Percentiles rank a stretch among this genome's conserved stretches.
phyloP scores from a whole-genome alignment of 2,797 vertebrate species.

The Danio aesculapii region DNA sequence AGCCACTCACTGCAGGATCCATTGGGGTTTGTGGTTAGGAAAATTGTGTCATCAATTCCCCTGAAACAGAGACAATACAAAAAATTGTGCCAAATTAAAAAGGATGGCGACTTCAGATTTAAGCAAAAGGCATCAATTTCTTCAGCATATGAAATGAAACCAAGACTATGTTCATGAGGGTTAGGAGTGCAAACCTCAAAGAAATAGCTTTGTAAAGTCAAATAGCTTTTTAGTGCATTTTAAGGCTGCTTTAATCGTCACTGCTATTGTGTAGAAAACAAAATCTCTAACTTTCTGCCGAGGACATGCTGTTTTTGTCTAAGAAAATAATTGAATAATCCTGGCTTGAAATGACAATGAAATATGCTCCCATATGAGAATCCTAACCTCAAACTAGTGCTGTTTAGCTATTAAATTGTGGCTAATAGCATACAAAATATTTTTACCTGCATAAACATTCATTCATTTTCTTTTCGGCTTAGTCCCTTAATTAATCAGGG shows the following conservation, averaged over 20 bases:
- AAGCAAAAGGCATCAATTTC: background rate
- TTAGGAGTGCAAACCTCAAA: background rate
- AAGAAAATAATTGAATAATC: background rate
- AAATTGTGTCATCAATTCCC: slow-evolving; percentile 84
- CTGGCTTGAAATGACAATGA: background rate
- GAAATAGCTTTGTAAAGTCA: background rate
- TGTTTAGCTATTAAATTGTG: too few species aligned
- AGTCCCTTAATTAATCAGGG: too few species aligned
- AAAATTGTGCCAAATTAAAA: too few species aligned
- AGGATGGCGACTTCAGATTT: background rate
- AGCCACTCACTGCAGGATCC: slow-evolving; percentile 92
- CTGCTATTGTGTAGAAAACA: background rate
- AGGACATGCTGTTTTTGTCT: slow-evolving; percentile 7
- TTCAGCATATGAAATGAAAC: background rate
- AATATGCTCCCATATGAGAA: background rate
- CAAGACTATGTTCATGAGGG: background rate
- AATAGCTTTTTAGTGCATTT: background rate
- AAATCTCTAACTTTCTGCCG: background rate
- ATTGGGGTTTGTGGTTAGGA: slow-evolving; percentile 86
- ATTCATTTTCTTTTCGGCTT: too few species aligned
- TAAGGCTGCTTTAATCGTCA: background rate
- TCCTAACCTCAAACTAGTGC: background rate
- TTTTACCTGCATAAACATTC: too few species aligned
- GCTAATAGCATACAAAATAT: too few species aligned
- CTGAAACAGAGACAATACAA: slow-evolving; percentile 70